A percentile compares a stretch with the other conserved stretches of the same genome.
These are phyloP conservation scores for Drepana falcataria DNA, from an alignment of 2,888 invertebrate species.

Conservation along the genomic window DNA sequence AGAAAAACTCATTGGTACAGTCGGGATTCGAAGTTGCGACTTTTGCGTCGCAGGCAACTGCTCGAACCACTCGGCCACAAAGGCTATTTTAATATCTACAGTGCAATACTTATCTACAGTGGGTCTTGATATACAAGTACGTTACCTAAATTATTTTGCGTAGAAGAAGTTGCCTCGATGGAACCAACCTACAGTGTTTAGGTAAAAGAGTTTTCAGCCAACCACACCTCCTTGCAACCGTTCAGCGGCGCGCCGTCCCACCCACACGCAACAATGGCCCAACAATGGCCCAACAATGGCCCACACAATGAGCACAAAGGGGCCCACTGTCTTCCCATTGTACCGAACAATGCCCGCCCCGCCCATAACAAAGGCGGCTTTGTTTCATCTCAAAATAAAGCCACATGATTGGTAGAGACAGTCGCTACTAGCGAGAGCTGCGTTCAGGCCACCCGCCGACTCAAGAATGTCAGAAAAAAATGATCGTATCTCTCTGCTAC, in stretches of 20 bases:
- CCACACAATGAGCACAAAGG: slow-evolving; percentile 65
- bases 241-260: slow-evolving; percentile 14
- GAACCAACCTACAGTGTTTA: slow-evolving; percentile 13
- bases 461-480: slow-evolving; percentile 39
- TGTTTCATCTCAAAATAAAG: slow-evolving; percentile 61
- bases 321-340: slow-evolving; percentile 70
- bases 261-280: slow-evolving; percentile 30
- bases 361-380: slow-evolving; percentile 63
- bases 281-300: slow-evolving; percentile 47
- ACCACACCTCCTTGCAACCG: slow-evolving; percentile 29
- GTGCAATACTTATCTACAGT: too few relatives aligned
- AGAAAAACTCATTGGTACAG: too few relatives aligned
- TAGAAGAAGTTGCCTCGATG: background rate
- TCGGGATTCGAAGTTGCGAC: too few relatives aligned
- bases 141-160: too few relatives aligned
- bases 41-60: too few relatives aligned
- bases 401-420: slow-evolving; percentile 51
- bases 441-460: slow-evolving; percentile 47
- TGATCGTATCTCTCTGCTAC: slow-evolving; percentile 32
- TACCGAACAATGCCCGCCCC: slow-evolving; percentile 61
- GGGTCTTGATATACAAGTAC: too few relatives aligned
- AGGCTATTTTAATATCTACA: too few relatives aligned
- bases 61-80: too few relatives aligned
- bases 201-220: slow-evolving; percentile 44
- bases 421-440: slow-evolving; percentile 14